These are phyloP conservation scores for Charina bottae DNA, from an alignment of 2,113 vertebrate species.

Conservation along the genomic window DNA sequence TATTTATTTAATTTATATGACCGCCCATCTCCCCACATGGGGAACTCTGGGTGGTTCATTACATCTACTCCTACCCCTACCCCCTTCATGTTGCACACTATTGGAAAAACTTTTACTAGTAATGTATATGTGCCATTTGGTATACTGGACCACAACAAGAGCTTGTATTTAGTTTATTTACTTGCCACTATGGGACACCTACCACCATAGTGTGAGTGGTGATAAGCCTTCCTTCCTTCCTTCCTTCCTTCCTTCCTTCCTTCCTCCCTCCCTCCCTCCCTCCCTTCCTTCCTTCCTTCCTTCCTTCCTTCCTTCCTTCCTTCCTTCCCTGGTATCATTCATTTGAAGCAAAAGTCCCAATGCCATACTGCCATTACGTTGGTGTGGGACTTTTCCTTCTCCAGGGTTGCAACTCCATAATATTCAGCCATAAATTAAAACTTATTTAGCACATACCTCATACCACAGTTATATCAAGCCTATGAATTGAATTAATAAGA, in stretches of 20 bases:
- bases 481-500: constrained; percentile 31
- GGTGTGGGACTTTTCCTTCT: neutral
- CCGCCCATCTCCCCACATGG: too few relatives aligned
- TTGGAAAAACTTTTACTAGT: neutral
- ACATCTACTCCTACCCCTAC: neutral
- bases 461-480: constrained; percentile 5
- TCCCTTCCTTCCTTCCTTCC: too few relatives aligned
- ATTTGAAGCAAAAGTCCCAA: neutral
- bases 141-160: neutral
- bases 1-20: too few relatives aligned
- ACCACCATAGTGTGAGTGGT: too few relatives aligned
- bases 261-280: too few relatives aligned
- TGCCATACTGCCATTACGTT: neutral
- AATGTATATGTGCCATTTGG: neutral
- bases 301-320: too few relatives aligned
- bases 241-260: too few relatives aligned
- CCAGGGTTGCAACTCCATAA: neutral
- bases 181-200: neutral
- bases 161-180: neutral
- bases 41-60: too few relatives aligned
- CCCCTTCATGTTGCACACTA: neutral
- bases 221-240: too few relatives aligned
- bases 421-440: constrained; percentile 19
- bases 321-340: neutral
- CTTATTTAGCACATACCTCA: constrained; percentile 4